Base-by-base conservation (phyloP, 2,797 vertebrate species). In the Sternarchorhynchus goeldii region DNA sequence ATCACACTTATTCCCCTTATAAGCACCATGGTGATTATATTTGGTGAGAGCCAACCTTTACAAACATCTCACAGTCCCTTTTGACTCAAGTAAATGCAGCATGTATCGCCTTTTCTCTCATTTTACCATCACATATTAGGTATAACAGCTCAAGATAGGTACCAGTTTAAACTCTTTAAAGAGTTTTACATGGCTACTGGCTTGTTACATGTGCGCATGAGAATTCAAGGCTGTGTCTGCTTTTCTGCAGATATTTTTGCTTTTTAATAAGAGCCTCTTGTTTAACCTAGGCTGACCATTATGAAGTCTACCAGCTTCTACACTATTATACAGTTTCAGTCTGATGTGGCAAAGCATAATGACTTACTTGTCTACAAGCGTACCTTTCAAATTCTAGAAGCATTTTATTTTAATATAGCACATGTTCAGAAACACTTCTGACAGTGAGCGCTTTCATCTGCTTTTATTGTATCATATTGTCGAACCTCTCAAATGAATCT, bases 1-100 rank as follows among this genome's bases (percentile, higher is more conserved):
- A 57, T 90, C 81, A 92, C 91, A 25, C 75, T 95, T 73, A 88
- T 98, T 31, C 97, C 97, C 0, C 91, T 99, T 72, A 89, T 98
- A 82, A 94, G 95, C 81, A 91, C 93, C 66, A 93, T 98, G 90
- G 79, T 96, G 79, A 96, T 96, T 87, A 96, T 99, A 86, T 95
- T 96, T 88, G 97, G 97, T 98, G 88, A 75, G 87, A n/a, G n/a
- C n/a, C n/a, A n/a, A n/a, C n/a, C n/a, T n/a, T 25, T 25, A 25
- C 25, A 25, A 25, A 25, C 25, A 25, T 25, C 25, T 25, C 25
- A 1, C 18, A 39, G 31, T 21, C 29, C 12, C 67, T 20, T 32
- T 78, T 58, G 10, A n/a, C 72, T 66, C 65, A 20, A 2, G 1
- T 6, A 0, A 59, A 14, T 25, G 12, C 6, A 59, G 58, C 10